Evolutionary conservation across 2,888 invertebrate genomes (phyloP), one percentile per base, ranked within the genome.

Genomic region (Trissolcus japonicus): DNA sequence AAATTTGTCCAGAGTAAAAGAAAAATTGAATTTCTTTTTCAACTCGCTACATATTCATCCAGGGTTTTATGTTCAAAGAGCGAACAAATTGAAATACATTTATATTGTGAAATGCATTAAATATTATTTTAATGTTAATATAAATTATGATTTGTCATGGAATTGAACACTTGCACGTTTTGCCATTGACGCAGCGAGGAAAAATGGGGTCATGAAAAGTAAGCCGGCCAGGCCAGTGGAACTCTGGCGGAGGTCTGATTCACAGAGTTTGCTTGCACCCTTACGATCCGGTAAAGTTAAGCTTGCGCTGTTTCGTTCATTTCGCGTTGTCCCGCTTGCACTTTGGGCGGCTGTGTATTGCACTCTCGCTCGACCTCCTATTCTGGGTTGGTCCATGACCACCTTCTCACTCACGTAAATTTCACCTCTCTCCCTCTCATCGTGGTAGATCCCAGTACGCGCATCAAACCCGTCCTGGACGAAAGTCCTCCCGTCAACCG

Each of bases 401-500:
- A 82, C 82, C 79, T 75, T 79, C 73, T 75, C 79, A 82, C 80
- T 17, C 54, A 2, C 59, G 14, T 2, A 50, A 40, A 50, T 35
- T 76, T 81, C 80, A 82, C 83, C 82, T 81, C 83, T 78, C 81
- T 73, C 80, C 76, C 80, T 81, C 82, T 73, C 79, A 78, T 82
- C 82, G 77, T 74, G 80, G 48, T 74, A 50, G 68, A 72, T 74
- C 72, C 76, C 82, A 86, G 86, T 86, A 84, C 83, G 85, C 86
- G 85, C 83, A 84, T 84, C 86, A 87, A 93, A 92, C 89, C 92
- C 93, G 86, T 87, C 86, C 87, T 84, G 86, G 84, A 85, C 86
- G 86, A 85, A 85, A 83, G 87, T 86, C 87, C 85, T 84, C 83
- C 82, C 83, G 83, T 79, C 82, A 48, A 19, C 80, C 81, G 80